Percentiles rank a stretch among this genome's conserved stretches.
Conservation (phyloP, 2,888 invertebrate genomes). For the Agrochola litura region DNA sequence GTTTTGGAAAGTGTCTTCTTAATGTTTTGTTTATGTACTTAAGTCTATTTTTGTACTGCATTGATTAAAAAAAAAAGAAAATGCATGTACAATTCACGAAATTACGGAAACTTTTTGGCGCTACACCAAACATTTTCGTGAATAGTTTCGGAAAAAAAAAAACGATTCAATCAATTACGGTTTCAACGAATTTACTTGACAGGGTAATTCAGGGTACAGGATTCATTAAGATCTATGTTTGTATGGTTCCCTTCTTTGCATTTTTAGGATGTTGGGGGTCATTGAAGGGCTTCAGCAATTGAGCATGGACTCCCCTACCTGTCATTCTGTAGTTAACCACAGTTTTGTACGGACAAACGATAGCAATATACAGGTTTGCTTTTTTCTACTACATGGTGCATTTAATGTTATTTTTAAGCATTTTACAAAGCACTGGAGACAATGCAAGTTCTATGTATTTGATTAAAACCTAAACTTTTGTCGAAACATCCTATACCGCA, state of each 20-base stretch:
- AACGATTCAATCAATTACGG: background rate
- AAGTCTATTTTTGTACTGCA: constrained; percentile 7
- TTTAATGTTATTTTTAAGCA: no score
- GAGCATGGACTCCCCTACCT: background rate
- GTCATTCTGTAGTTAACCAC: no score
- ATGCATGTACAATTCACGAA: background rate
- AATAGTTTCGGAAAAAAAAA: background rate
- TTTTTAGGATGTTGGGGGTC: background rate
- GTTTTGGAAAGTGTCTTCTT: constrained; percentile 5
- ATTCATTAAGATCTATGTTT: background rate
- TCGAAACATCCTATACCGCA: background rate
- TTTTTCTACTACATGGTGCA: background rate
- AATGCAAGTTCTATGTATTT: background rate
- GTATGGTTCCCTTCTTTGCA: background rate
- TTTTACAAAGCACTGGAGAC: background rate
- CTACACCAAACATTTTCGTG: constrained; percentile 4
- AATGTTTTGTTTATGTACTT: constrained; percentile 13
- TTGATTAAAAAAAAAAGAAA: constrained; percentile 16
- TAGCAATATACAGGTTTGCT: background rate
- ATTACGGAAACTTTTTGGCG: constrained; percentile 19
- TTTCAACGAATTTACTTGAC: background rate
- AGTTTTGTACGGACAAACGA: background rate
- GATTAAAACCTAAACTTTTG: background rate
- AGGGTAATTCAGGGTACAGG: background rate
- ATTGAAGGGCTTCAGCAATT: background rate